These are phyloP conservation scores for Zonitis immaculata DNA, from an alignment of 2,888 invertebrate genomes.

Conservation along the genomic window DNA sequence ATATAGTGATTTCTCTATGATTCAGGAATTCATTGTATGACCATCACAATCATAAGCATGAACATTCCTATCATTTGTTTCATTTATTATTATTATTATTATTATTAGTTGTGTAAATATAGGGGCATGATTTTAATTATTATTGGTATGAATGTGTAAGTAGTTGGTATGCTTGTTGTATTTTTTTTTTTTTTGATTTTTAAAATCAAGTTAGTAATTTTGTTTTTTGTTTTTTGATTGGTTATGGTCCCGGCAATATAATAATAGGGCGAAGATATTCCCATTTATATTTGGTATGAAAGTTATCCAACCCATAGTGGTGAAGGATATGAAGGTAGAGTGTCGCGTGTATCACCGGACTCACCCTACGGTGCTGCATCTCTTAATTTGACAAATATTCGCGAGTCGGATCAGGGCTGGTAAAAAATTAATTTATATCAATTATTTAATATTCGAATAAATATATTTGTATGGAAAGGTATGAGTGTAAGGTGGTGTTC, in stretches of 20 bases:
- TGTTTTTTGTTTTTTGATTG: background rate
- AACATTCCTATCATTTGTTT: background rate
- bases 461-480: no score
- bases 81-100: slow-evolving; percentile 7
- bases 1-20: slow-evolving; percentile 23
- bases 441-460: no score
- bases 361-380: slow-evolving; percentile 88
- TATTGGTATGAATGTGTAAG: background rate
- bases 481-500: slow-evolving; percentile 73
- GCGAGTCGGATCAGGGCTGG: slow-evolving; percentile 94
- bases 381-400: slow-evolving; percentile 92
- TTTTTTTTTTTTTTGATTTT: slow-evolving; percentile 27
- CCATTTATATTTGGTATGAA: slow-evolving; percentile 98
- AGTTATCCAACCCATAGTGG: slow-evolving; percentile 96
- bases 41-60: slow-evolving; percentile 27
- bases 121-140: background rate
- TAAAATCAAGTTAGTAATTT: slow-evolving; percentile 25
- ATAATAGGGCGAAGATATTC: slow-evolving; percentile 85
- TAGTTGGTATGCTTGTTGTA: background rate
- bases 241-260: no score
- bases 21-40: slow-evolving; percentile 31
- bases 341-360: slow-evolving; percentile 82
- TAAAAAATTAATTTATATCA: slow-evolving; percentile 64
- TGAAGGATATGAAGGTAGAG: slow-evolving; percentile 88
- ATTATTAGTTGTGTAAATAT: slow-evolving; percentile 8